phyloP scores from a whole-genome alignment of 2,888 invertebrate species.

The Scelioninae gen. 2 region DNA sequence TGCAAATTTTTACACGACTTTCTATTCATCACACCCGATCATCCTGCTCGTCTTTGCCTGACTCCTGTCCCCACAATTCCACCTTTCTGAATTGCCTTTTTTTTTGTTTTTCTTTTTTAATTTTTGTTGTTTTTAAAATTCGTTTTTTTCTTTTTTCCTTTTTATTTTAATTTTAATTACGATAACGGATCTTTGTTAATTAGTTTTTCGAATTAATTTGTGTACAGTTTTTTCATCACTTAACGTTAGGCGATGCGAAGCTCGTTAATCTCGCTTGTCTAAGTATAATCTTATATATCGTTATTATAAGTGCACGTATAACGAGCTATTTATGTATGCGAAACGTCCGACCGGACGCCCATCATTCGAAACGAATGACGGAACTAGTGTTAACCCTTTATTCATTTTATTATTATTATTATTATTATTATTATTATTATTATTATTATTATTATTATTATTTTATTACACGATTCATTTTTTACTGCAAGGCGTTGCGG shows the following conservation, averaged over 20 bases:
- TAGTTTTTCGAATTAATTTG: conserved; percentile 13
- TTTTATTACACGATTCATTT: conserved; percentile 2
- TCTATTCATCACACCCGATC: conserved; percentile 7
- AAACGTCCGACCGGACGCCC: conserved; percentile 15
- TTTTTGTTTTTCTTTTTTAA: too few relatives aligned
- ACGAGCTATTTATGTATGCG: conserved; percentile 49
- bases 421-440: conserved; percentile 9
- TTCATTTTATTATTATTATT: neutral
- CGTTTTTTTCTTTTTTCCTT: too few relatives aligned
- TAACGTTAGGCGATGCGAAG: conserved; percentile 27
- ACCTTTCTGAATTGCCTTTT: too few relatives aligned
- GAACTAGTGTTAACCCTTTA: neutral
- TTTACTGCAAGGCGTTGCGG: conserved; percentile 12
- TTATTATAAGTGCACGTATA: conserved; percentile 51
- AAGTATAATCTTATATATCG: conserved; percentile 52
- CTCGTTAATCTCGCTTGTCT: conserved; percentile 51
- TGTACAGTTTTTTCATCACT: conserved; percentile 38
- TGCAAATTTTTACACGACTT: conserved; percentile 47
- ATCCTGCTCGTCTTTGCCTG: neutral
- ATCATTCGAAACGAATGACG: conserved; percentile 1
- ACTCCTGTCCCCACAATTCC: too few relatives aligned
- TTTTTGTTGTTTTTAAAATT: too few relatives aligned
- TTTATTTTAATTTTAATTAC: neutral
- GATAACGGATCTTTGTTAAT: conserved; percentile 23
- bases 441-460: conserved; percentile 3